Evolutionary conservation across 2,888 invertebrate genomes (phyloP).

Genomic region (Imbricaverruca yamaguchii): DNA sequence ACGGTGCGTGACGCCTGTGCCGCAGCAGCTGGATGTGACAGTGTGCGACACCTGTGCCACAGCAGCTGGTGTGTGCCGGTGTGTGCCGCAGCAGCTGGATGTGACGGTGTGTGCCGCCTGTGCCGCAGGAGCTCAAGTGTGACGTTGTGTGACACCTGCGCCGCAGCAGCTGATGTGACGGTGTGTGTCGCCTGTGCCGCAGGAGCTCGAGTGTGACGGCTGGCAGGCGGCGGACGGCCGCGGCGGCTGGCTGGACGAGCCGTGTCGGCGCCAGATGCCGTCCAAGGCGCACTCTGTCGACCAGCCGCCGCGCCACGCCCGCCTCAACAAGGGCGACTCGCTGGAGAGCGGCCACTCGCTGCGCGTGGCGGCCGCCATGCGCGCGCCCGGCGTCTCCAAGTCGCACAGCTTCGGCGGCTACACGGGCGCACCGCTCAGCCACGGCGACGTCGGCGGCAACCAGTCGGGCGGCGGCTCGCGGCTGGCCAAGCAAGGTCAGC

Average conservation of each 20-base stretch:
- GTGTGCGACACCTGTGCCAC: too few species aligned
- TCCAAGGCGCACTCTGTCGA: constrained; percentile 18
- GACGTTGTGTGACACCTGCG: too few species aligned
- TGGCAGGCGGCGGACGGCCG: neutral
- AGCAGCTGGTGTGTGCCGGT: too few species aligned
- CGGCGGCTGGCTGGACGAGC: neutral
- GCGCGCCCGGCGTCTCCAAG: constrained; percentile 58
- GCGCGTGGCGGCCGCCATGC: constrained; percentile 18
- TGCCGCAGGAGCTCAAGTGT: too few species aligned
- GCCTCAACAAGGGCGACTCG: neutral
- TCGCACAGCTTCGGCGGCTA: constrained; percentile 86
- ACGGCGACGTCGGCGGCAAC: constrained; percentile 58
- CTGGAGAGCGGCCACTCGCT: neutral
- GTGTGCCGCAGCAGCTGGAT: too few species aligned
- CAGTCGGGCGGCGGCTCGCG: constrained; percentile 47
- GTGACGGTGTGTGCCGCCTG: too few species aligned
- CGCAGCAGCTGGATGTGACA: too few species aligned
- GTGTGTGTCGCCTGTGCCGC: neutral
- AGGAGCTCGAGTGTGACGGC: constrained; percentile 16
- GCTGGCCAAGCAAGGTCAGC: constrained; percentile 65
- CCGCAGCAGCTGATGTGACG: too few species aligned
- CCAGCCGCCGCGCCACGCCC: constrained; percentile 15
- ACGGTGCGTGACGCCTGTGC: too few species aligned
- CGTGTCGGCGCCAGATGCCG: neutral
- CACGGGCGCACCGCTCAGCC: constrained; percentile 47